Percentiles rank a stretch among this genome's conserved stretches.
These are phyloP conservation scores for Philopedon plagiatum DNA, from an alignment of 2,888 invertebrate species.

Conservation along the genomic window DNA sequence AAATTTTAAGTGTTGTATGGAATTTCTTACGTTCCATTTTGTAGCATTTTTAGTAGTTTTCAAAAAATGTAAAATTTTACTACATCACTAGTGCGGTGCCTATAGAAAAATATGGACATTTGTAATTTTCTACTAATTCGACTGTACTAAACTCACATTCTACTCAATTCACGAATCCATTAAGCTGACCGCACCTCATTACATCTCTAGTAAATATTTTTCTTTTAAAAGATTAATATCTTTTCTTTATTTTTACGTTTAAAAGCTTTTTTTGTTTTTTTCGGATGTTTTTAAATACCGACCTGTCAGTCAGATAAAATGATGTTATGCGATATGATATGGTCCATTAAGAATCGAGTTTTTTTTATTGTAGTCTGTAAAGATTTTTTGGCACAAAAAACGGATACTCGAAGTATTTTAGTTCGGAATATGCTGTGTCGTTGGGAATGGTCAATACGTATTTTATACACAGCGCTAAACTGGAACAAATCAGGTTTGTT, in stretches of 20 bases:
- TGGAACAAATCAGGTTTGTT: no score
- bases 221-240: slow-evolving; percentile 52
- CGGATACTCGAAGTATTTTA: not conserved
- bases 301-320: slow-evolving; percentile 45
- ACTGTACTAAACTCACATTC: slow-evolving; percentile 28
- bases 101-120: not conserved
- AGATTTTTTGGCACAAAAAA: slow-evolving; percentile 14
- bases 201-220: slow-evolving; percentile 50
- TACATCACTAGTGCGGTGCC: no score
- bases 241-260: slow-evolving; percentile 50
- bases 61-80: no score
- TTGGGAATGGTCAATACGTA: no score
- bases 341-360: slow-evolving; percentile 44
- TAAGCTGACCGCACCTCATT: slow-evolving; percentile 52
- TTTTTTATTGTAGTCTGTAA: slow-evolving; percentile 19
- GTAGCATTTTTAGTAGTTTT: no score
- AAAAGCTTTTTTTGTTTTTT: slow-evolving; percentile 50
- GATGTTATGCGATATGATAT: slow-evolving; percentile 46
- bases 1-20: no score
- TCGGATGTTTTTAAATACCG: slow-evolving; percentile 48
- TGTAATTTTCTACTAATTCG: not conserved
- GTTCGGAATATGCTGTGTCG: no score
- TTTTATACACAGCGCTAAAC: no score
- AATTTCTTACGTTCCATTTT: no score
- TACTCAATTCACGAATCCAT: slow-evolving; percentile 44